Base-by-base conservation (phyloP, 2,113 vertebrate genomes). In the Colistium nudipinnis region DNA sequence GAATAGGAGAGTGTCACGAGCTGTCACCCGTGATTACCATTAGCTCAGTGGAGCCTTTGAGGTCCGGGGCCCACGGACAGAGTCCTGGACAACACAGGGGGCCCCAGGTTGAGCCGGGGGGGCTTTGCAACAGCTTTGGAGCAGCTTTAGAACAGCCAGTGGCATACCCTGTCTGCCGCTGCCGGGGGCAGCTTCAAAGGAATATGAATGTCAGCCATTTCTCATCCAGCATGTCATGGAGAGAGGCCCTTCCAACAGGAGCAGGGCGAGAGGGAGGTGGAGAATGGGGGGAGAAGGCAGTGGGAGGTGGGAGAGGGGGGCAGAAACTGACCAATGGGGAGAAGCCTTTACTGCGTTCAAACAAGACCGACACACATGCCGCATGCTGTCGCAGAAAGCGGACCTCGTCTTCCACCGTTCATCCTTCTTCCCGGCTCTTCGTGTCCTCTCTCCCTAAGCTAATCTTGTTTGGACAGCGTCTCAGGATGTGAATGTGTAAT, bases 1-100 rank as follows among this genome's bases (percentile, higher is more conserved):
- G 90, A 94, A 94, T 92, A 83, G 93, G 88, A 92, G 86, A 83
- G 90, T 92, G 94, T 92, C 90, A 92, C 64, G 79, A 93, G 89
- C 93, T 95, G 93, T 95, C 95, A 87, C 44, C 83, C 82, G 90
- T 90, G 85, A 91, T 97, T 96, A 95, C 91, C 89, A 65, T 90
- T 73, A 87, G 92, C 90, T 89, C 91, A 92, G 90, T 12, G 79
- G 90, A 92, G 93, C 94, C 91, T 94, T 95, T 95, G 92, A 95
- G 65, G 77, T 45, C 65, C 54, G 53, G 67, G 92, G 89, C 93
- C 90, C 85, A 68, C 55, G 69, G 72, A 83, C 66, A 61, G 80
- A 66, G 80, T 86, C 83, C 82, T 79, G 83, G 82, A 82, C 90
- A 84, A 90, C 83, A 88, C 77, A 81, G 83, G 82, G 82, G 88